Base-by-base conservation (phyloP, 2,888 invertebrate genomes). In the Flexamia atlantica region DNA sequence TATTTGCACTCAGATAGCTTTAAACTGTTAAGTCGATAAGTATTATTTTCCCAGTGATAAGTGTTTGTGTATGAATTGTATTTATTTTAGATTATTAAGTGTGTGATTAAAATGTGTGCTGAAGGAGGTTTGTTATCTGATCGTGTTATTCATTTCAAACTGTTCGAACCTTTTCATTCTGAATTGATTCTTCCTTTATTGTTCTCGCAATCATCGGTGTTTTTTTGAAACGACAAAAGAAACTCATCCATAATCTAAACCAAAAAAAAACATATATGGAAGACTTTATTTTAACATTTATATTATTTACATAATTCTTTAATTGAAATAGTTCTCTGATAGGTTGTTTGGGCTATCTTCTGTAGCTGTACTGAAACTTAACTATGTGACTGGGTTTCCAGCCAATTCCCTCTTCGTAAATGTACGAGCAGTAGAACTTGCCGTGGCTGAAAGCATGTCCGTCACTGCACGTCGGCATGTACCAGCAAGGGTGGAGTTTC, bases 351-450 rank as follows among this genome's bases (percentile, higher is more conserved):
- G 46, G 23, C 14, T 57, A 79, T 17, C 79, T 53, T 57, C 79
- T 79, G 36, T 79, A 79, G 23, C 79, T 79, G 32, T 79, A 79
- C 14, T 79, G 79, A 57, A 79, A 79, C 36, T 79, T 79, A 5
- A 57, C 23, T 5, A 79, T 10, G 14, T 79, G 79, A 36, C 79
- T 79, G 30, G 79, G 79, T 20, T 79, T 79, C 79, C 79, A 79
- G 0, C 79, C 79, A n/a, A 57, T 25, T 7, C 79, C 79, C 7
- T 79, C 79, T 32, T 79, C 79, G 20, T 79, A 79, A 20, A 79
- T 79, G 23, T 79, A 79, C 5, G 79, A 79, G 57, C 79, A 79
- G 14, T 79, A 79, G 20, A 79, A 79, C 79, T 79, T 79, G 5
- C 79, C 79, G 23, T 79, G 79, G 12, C 57, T 57, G 32, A 79